These are phyloP conservation scores for Drosophila ercepeae DNA, from an alignment of 1,140 invertebrate species.

Conservation along the genomic window DNA sequence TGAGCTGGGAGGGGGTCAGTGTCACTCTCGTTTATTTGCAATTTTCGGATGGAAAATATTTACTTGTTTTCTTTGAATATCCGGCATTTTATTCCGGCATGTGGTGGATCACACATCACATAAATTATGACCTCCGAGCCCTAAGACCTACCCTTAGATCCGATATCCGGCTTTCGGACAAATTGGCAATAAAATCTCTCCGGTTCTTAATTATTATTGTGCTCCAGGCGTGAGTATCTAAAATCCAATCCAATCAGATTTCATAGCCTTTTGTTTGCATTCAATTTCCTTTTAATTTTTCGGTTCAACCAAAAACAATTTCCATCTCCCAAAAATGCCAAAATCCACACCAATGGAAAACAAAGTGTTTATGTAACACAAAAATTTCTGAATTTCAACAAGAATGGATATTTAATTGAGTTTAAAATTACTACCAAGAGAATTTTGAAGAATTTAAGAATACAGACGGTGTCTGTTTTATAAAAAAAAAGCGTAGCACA, in stretches of 20 bases:
- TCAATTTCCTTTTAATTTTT: constrained; percentile 69
- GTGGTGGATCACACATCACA: constrained; percentile 22
- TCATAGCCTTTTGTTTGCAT: constrained; percentile 53
- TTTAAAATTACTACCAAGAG: constrained; percentile 55
- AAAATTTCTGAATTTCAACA: neutral
- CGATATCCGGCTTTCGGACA: constrained; percentile 45
- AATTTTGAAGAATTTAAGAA: constrained; percentile 24
- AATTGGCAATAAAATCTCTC: constrained; percentile 29
- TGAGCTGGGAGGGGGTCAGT: neutral
- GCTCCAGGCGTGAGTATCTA: constrained; percentile 10
- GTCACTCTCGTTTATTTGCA: constrained; percentile 67
- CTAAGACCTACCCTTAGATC: constrained; percentile 42
- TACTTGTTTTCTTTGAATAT: constrained; percentile 73
- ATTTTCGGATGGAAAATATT: constrained; percentile 64
- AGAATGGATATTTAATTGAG: constrained; percentile 53
- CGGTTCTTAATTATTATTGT: constrained; percentile 34
- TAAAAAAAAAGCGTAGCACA: constrained; percentile 15
- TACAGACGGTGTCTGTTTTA: constrained; percentile 3
- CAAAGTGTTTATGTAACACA: neutral
- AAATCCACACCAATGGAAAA: constrained; percentile 1
- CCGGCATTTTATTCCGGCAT: constrained; percentile 60
- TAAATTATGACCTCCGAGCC: constrained; percentile 43
- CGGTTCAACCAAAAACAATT: constrained; percentile 42
- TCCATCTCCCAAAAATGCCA: constrained; percentile 24
- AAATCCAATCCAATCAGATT: constrained; percentile 36